Evolutionary conservation across 2,888 invertebrate genomes (phyloP).

Genomic region (Parascotia fuliginaria): DNA sequence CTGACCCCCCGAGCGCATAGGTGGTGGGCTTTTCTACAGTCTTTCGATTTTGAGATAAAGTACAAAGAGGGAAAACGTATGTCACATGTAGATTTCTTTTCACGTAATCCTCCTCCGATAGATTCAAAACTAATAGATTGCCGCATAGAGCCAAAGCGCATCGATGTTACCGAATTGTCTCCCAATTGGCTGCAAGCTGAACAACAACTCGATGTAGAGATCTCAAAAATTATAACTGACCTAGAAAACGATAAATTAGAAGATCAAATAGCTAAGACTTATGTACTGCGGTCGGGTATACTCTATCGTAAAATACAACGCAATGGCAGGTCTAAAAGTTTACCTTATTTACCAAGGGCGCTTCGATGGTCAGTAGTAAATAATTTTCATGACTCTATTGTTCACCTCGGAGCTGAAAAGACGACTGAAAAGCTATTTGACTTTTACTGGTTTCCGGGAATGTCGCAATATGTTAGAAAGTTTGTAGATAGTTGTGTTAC

Average conservation of each 20-base stretch:
- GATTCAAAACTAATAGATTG: not conserved
- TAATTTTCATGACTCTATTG: constrained; percentile 2
- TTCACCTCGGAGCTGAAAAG: constrained; percentile 21
- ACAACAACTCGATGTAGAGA: constrained; percentile 12
- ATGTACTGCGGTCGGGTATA: not conserved
- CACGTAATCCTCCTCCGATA: constrained; percentile 10
- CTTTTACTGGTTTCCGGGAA: constrained; percentile 43
- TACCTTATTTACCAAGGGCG: constrained; percentile 3
- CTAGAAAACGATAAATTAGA: not conserved
- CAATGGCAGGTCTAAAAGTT: not conserved
- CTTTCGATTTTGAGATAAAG: constrained; percentile 2
- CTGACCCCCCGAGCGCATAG: constrained; percentile 5
- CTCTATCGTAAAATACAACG: constrained; percentile 7
- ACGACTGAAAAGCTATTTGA: constrained; percentile 35
- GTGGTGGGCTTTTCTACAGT: constrained; percentile 8
- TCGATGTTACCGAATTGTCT: not conserved
- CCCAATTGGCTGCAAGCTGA: constrained; percentile 21
- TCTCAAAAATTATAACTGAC: not conserved
- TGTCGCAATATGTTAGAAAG: constrained; percentile 41
- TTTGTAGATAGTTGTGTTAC: constrained; percentile 19
- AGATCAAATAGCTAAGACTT: not conserved
- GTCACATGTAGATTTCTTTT: constrained; percentile 14
- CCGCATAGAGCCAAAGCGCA: not conserved
- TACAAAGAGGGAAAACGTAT: constrained; percentile 1
- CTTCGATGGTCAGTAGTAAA: constrained; percentile 7